Base-by-base conservation (phyloP, 1,140 invertebrate genomes). In the Procambarus clarkii region DNA sequence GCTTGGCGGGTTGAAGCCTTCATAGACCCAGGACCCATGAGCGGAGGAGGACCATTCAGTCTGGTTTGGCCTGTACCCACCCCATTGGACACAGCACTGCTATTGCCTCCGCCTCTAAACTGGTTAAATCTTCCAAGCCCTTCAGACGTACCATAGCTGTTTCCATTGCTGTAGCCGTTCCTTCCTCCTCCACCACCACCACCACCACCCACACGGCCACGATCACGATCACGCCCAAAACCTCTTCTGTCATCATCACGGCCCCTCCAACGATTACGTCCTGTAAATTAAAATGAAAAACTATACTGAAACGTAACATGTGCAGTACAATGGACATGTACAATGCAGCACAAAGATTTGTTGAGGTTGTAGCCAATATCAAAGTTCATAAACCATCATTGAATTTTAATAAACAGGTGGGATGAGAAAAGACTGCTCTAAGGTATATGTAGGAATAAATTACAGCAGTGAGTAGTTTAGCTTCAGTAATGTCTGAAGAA, bases 201-300 rank as follows among this genome's bases (percentile, higher is more conserved):
- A 74, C 93, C 83, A 89, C 92, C 69, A 77, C 92, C 84, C 34
- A 34, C 34, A 34, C 90, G 21, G 48, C 64, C 45, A 50, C 92
- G 88, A 77, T 80, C 85, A 54, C 91, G 80, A 76, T 86, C 88
- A 48, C 91, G 81, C 48, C 88, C 91, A 74, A 88, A 92, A 78
- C 91, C 91, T 77, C 91, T 88, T 34, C 91, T 83, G 82, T 92
- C 91, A 79, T 92, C 91, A 74, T 92, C 91, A 74, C 92, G 88
- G n/a, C 92, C 92, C 80, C 91, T 84, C 93, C 93, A 92, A 82
- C 93, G 93, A 77, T 92, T 94, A 58, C 93, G 92, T 21, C 92
- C 92, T 86, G 81, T 34, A 34, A 34, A 34, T 34, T 34, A 34
- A 34, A 34, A 34, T 34, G 34, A 34, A 34, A 34, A 34, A 34